Percentiles rank a stretch among this genome's conserved stretches.
phyloP scores from a whole-genome alignment of 2,797 vertebrate genomes.

The Benthosema pterotum region DNA sequence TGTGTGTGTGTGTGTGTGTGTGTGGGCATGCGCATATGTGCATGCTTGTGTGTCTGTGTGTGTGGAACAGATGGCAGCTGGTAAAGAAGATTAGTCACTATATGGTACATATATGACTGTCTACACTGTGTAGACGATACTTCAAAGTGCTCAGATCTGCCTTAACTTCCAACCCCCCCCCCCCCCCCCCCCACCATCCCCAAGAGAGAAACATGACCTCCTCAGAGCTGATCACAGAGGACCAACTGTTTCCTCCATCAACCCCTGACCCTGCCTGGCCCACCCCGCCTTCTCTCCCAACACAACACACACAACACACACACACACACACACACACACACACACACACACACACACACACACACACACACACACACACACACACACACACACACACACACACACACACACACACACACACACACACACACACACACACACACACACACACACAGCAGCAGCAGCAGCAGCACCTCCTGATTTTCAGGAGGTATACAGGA shows the following conservation, averaged over 20 bases:
- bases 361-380: slow-evolving; percentile 11
- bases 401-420: slow-evolving; percentile 28
- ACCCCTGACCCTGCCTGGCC: slow-evolving; percentile 8
- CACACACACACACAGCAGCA: slow-evolving; percentile 15
- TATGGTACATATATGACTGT: slow-evolving; percentile 37
- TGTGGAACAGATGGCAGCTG: slow-evolving; percentile 72
- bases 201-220: not conserved
- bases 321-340: slow-evolving; percentile 17
- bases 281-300: no score
- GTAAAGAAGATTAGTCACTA: slow-evolving; percentile 72
- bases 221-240: not conserved
- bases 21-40: not conserved
- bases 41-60: not conserved
- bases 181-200: not conserved
- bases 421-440: slow-evolving; percentile 14
- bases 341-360: slow-evolving; percentile 39
- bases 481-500: no score
- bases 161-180: no score
- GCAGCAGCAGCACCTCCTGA: slow-evolving; percentile 36
- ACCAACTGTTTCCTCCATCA: not conserved
- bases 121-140: slow-evolving; percentile 23
- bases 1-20: slow-evolving; percentile 1
- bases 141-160: slow-evolving; percentile 52
- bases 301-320: slow-evolving; percentile 17
- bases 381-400: slow-evolving; percentile 13